Percentiles rank a stretch among this genome's conserved stretches.
These are phyloP conservation scores for Trochalopteron elliotii DNA, from an alignment of 2,113 vertebrate species.

Conservation along the genomic window DNA sequence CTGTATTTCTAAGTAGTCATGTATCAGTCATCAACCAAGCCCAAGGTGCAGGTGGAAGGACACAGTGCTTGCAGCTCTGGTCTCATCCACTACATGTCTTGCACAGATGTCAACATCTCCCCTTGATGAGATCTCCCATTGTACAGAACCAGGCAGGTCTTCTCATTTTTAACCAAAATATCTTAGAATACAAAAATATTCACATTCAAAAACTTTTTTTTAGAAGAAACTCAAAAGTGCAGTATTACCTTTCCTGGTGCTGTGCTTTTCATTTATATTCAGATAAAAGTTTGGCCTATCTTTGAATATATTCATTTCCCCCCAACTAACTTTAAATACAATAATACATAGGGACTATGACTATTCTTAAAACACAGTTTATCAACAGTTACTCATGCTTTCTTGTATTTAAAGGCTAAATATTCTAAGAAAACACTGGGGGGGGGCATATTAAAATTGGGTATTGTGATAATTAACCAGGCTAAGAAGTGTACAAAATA, in stretches of 20 bases:
- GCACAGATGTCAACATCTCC: not conserved
- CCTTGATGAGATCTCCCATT: not conserved
- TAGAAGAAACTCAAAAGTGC: not conserved
- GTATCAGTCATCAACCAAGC: not conserved
- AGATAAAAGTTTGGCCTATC: not conserved
- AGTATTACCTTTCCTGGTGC: not conserved
- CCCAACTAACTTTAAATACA: not conserved
- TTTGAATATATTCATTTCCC: not conserved
- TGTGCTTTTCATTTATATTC: not conserved
- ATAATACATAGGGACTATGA: not conserved
- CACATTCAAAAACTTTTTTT: not conserved
- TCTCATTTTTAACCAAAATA: not conserved
- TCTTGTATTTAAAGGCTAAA: not conserved
- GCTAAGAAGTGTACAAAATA: not conserved
- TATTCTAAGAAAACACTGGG: not conserved
- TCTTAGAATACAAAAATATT: not conserved
- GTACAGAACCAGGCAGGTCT: not conserved
- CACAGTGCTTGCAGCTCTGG: rapidly evolving
- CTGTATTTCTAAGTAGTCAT: not conserved
- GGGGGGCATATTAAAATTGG: not conserved
- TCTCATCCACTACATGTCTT: not conserved
- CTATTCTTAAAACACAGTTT: not conserved
- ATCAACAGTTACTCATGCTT: not conserved
- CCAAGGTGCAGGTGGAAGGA: not conserved
- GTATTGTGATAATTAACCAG: not conserved